These are phyloP conservation scores for Atethmia centrago DNA, from an alignment of 2,888 invertebrate species.

Conservation along the genomic window DNA sequence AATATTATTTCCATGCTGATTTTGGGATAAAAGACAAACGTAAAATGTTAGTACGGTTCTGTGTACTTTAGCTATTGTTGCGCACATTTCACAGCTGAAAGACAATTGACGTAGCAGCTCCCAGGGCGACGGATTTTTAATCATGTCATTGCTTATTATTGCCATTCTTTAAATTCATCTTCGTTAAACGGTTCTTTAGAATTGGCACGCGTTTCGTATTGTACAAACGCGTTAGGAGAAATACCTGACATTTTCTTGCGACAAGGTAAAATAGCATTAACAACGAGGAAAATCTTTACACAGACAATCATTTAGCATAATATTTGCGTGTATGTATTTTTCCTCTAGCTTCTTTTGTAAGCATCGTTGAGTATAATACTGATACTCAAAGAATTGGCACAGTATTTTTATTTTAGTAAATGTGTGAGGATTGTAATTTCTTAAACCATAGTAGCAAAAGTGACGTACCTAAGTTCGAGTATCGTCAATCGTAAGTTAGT, in stretches of 20 bases:
- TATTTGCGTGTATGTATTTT: conserved; percentile 4
- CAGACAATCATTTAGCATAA: conserved; percentile 37
- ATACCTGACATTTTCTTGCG: conserved; percentile 36
- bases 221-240: conserved; percentile 17
- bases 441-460: background rate
- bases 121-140: conserved; percentile 53
- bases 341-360: background rate
- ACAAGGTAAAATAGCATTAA: conserved; percentile 15
- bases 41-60: conserved; percentile 56
- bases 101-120: conserved; percentile 47
- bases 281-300: conserved; percentile 32
- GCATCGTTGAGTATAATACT: background rate
- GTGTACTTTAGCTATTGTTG: conserved; percentile 49
- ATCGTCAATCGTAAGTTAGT: background rate
- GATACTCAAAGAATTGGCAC: background rate
- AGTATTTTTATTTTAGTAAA: background rate
- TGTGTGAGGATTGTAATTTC: background rate
- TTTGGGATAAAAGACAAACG: conserved; percentile 61
- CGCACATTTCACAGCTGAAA: conserved; percentile 48
- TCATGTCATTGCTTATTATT: conserved; percentile 60
- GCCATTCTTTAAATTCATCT: conserved; percentile 54
- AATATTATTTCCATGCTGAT: conserved; percentile 69
- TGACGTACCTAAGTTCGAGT: background rate
- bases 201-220: conserved; percentile 31
- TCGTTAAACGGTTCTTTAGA: conserved; percentile 37